Percentiles rank a stretch among this genome's conserved stretches.
Conservation (phyloP, 2,113 vertebrate genomes). For the Nematolebias whitei region DNA sequence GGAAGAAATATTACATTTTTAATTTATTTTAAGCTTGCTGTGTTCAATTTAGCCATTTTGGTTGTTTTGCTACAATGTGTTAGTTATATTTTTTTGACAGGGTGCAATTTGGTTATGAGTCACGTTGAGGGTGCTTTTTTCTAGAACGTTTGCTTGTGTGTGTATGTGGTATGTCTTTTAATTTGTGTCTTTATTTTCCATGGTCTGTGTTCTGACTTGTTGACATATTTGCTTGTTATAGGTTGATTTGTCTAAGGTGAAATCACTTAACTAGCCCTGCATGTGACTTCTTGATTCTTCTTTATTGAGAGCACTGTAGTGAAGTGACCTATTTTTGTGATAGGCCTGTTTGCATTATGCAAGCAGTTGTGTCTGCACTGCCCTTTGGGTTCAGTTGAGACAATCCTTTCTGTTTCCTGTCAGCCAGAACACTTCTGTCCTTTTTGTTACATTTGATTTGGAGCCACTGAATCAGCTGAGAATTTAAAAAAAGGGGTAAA, state of each 20-base stretch:
- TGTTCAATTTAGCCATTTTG: background rate
- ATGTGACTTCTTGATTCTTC: background rate
- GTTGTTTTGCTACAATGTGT: background rate
- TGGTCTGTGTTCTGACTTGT: background rate
- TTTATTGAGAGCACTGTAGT: constrained; percentile 5
- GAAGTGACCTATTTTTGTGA: constrained; percentile 53
- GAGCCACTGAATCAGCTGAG: background rate
- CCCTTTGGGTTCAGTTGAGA: constrained; percentile 28
- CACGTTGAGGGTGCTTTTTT: background rate
- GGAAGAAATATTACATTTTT: too few species aligned
- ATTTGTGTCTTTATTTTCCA: background rate
- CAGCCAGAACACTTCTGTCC: constrained; percentile 2
- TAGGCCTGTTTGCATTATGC: constrained; percentile 29
- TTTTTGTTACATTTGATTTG: constrained; percentile 4
- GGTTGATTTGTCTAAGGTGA: too few species aligned
- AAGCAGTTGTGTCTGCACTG: constrained; percentile 21
- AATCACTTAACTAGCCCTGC: background rate
- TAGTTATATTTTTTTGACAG: background rate
- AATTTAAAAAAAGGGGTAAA: background rate
- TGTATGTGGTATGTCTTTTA: background rate
- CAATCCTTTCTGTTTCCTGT: constrained; percentile 34
- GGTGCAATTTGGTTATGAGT: constrained; percentile 26
- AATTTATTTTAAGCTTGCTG: background rate
- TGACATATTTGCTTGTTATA: background rate
- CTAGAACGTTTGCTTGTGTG: background rate